Conservation (phyloP, 2,113 vertebrate genomes). For the Orcinus orca region DNA sequence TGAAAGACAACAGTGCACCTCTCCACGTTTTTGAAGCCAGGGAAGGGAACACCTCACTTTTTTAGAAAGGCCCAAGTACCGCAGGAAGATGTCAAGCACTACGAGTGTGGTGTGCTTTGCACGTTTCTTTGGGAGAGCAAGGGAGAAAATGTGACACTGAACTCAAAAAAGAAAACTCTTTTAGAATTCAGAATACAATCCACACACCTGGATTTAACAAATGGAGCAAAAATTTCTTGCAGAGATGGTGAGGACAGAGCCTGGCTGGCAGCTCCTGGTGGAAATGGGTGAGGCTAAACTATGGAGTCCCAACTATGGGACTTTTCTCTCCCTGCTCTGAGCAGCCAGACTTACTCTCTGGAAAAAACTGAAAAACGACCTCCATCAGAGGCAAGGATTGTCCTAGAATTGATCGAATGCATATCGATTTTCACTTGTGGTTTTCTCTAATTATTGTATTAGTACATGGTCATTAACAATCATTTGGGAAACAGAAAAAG, state of each 20-base stretch:
- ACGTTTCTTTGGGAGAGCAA: background rate
- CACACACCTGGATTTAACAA: background rate
- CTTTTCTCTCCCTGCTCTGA: background rate
- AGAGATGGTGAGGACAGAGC: background rate
- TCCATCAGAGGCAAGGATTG: background rate
- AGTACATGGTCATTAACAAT: rapidly evolving
- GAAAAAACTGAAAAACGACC: background rate
- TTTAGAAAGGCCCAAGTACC: background rate
- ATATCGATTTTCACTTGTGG: background rate
- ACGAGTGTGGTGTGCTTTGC: rapidly evolving
- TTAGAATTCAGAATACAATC: background rate
- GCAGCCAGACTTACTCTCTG: background rate
- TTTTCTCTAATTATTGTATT: background rate
- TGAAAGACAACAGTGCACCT: background rate
- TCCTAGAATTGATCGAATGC: background rate
- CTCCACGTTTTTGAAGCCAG: background rate
- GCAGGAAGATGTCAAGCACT: rapidly evolving
- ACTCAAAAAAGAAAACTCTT: background rate
- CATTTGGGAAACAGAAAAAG: background rate
- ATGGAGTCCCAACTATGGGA: rapidly evolving
- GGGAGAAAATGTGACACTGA: background rate
- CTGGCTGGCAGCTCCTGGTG: background rate
- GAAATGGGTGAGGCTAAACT: background rate
- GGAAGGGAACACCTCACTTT: rapidly evolving
- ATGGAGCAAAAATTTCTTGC: background rate